A percentile compares a stretch with the other conserved stretches of the same genome.
These are phyloP conservation scores for Coptotermes formosanus DNA, from an alignment of 1,140 invertebrate genomes.

Conservation along the genomic window DNA sequence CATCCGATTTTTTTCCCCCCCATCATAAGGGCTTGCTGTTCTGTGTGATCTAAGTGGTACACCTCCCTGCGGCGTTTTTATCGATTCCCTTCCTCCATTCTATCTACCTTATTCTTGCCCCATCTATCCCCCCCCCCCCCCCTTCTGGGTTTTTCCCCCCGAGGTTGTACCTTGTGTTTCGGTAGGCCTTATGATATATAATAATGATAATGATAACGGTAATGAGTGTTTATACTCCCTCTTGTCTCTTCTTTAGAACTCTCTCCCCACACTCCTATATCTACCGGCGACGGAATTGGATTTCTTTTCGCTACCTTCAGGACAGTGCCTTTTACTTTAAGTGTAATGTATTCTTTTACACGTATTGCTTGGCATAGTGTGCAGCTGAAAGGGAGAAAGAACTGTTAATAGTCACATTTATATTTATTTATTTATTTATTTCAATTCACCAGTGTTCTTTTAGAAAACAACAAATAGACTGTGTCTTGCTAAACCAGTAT, in stretches of 20 bases:
- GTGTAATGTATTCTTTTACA: neutral
- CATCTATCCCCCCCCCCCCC: neutral
- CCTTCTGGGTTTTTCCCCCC: neutral
- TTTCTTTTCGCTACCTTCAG: neutral
- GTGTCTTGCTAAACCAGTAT: neutral
- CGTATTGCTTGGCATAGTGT: neutral
- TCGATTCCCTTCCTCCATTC: neutral
- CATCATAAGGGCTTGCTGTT: neutral
- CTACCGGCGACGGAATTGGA: neutral
- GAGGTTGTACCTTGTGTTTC: neutral
- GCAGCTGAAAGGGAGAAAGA: neutral
- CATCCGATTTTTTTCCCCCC: neutral
- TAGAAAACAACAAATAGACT: neutral
- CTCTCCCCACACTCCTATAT: neutral
- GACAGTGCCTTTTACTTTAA: neutral
- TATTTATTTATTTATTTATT: neutral
- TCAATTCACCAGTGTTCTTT: neutral
- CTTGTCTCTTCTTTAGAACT: neutral
- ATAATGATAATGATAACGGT: neutral
- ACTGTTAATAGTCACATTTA: neutral
- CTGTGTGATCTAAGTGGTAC: neutral
- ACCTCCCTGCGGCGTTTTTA: neutral
- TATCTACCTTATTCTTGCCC: neutral
- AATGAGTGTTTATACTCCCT: no score
- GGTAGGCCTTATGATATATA: neutral